Conservation (phyloP, 2,113 vertebrate genomes). For the Morone saxatilis region DNA sequence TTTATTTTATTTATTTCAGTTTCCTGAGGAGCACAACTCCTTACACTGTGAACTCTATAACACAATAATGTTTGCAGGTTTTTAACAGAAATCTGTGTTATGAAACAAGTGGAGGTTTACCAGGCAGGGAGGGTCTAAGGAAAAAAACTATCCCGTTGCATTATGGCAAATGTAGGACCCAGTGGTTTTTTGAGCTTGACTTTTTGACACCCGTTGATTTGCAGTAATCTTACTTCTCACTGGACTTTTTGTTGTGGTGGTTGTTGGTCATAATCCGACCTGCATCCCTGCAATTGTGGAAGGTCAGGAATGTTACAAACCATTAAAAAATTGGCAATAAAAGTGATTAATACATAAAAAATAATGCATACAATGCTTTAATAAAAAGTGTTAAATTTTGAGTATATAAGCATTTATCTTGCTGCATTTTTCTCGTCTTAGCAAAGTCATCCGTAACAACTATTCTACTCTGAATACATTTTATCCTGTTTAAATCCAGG, state of each 20-base stretch:
- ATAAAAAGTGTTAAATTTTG: background rate
- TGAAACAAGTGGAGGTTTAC: background rate
- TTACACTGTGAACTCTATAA: too few species aligned
- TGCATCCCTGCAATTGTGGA: too few species aligned
- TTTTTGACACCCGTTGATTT: background rate
- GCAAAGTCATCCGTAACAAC: background rate
- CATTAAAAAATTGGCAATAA: too few species aligned
- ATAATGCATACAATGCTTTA: too few species aligned
- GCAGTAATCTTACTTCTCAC: too few species aligned
- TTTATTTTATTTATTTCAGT: too few species aligned
- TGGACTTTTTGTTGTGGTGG: too few species aligned
- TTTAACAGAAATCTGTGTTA: background rate
- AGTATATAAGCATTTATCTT: background rate
- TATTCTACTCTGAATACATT: background rate
- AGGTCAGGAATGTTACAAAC: too few species aligned
- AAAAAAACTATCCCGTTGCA: background rate
- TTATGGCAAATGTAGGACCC: background rate
- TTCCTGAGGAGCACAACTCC: background rate
- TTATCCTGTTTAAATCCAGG: slow-evolving; percentile 75
- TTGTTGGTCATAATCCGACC: too few species aligned
- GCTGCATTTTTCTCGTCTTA: background rate
- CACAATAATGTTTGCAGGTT: background rate
- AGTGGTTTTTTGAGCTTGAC: background rate
- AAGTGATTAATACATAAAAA: too few species aligned
- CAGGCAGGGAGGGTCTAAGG: background rate